phyloP scores from a whole-genome alignment of 2,888 invertebrate genomes.

The Cinara cedri region DNA sequence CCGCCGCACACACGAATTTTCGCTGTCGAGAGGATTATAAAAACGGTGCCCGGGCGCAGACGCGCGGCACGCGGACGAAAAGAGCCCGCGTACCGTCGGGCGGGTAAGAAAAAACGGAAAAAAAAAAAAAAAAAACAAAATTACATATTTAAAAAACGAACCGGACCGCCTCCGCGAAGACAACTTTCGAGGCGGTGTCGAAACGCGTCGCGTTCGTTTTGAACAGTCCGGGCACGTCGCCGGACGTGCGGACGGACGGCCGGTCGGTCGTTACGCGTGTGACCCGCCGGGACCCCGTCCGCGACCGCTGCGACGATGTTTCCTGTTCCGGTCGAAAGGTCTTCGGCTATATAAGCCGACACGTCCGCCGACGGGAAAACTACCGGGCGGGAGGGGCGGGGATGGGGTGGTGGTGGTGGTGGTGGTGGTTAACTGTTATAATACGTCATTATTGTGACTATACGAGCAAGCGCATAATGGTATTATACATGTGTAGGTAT shows the following conservation, averaged over 20 bases:
- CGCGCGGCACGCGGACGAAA: neutral
- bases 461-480: no score
- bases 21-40: no score
- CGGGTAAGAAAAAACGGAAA: no score
- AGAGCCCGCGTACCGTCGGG: neutral
- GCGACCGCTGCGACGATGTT: conserved; percentile 25
- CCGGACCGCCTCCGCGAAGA: no score
- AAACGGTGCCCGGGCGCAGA: no score
- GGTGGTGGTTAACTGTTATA: conserved; percentile 21
- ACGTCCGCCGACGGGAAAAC: conserved; percentile 16
- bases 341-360: conserved; percentile 20
- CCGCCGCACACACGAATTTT: neutral
- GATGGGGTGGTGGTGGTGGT: no score
- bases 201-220: neutral
- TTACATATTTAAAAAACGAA: no score
- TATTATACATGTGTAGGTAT: no score
- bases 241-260: conserved; percentile 26
- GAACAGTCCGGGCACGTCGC: conserved; percentile 38
- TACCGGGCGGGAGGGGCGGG: no score
- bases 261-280: conserved; percentile 28
- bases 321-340: conserved; percentile 50
- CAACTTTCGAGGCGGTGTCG: neutral
- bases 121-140: no score
- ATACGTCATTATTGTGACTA: neutral
- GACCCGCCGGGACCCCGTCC: conserved; percentile 44